A percentile compares a stretch with the other conserved stretches of the same genome.
Evolutionary conservation across 1,140 invertebrate genomes (phyloP).

Genomic region (Apis dorsata): DNA sequence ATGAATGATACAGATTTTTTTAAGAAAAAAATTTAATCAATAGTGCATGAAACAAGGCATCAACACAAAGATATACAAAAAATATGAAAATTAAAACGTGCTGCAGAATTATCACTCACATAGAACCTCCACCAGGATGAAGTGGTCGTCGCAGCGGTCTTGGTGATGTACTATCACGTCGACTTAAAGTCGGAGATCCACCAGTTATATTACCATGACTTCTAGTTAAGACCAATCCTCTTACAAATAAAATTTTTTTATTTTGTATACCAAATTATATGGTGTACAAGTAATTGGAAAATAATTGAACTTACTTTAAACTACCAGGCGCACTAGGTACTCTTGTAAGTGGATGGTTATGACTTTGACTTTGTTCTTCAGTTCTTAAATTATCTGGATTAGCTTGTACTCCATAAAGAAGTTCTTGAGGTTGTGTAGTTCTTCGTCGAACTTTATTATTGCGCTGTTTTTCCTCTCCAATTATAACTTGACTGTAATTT

Average conservation of each 20-base stretch:
- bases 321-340: conserved; percentile 86
- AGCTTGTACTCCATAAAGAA: conserved; percentile 82
- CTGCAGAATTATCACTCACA: conserved; percentile 78
- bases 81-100: conserved; percentile 72
- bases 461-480: conserved; percentile 72
- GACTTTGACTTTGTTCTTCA: conserved; percentile 76
- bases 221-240: conserved; percentile 78
- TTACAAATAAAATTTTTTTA: conserved; percentile 49
- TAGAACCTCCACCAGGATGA: conserved; percentile 78
- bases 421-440: conserved; percentile 84
- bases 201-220: conserved; percentile 71
- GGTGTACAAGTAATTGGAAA: not conserved
- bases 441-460: conserved; percentile 84
- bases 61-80: conserved; percentile 72
- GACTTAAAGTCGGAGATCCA: conserved; percentile 75
- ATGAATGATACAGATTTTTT: conserved; percentile 31
- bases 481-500: conserved; percentile 71
- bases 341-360: conserved; percentile 82
- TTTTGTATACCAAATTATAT: not conserved
- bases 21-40: conserved; percentile 59
- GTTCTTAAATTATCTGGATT: conserved; percentile 69
- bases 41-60: conserved; percentile 71
- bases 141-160: conserved; percentile 75
- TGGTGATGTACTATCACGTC: conserved; percentile 78
- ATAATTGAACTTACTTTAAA: conserved; percentile 79